phyloP scores from a whole-genome alignment of 2,113 vertebrate genomes.

The Cyphomyrus discorhynchus region DNA sequence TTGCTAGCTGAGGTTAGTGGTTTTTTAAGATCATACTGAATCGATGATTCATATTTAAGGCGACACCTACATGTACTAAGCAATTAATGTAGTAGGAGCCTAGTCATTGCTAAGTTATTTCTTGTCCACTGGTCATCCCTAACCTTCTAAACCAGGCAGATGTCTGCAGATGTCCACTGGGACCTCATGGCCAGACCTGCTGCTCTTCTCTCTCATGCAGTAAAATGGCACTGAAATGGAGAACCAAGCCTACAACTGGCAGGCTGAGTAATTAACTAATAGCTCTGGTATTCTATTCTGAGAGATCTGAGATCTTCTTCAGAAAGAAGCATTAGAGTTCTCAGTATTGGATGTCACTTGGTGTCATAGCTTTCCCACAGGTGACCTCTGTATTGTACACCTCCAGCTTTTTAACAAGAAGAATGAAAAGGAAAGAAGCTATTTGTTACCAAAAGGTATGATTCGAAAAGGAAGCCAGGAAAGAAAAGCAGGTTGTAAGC shows the following conservation, averaged over 20 bases:
- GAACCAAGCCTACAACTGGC: neutral
- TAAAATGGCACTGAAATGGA: neutral
- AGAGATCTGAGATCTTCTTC: neutral
- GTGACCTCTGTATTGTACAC: neutral
- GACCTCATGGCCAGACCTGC: neutral
- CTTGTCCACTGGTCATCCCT: neutral
- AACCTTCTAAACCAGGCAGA: neutral
- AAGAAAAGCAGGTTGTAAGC: neutral
- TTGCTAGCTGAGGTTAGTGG: neutral
- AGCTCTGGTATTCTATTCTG: neutral
- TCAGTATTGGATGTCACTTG: neutral
- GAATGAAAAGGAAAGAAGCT: neutral
- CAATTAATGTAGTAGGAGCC: neutral
- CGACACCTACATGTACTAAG: neutral
- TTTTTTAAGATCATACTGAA: neutral
- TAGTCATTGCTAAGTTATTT: neutral
- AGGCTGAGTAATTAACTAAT: neutral
- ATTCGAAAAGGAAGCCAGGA: neutral
- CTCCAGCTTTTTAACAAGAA: slow-evolving; percentile 3
- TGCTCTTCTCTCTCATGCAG: neutral
- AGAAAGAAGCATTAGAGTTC: neutral
- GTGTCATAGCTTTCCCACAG: neutral
- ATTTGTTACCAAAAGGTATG: neutral
- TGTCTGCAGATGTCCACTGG: neutral
- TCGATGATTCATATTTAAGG: neutral